Evolutionary conservation across 1,140 invertebrate genomes (phyloP).

Genomic region (Tetragnatha versicolor): DNA sequence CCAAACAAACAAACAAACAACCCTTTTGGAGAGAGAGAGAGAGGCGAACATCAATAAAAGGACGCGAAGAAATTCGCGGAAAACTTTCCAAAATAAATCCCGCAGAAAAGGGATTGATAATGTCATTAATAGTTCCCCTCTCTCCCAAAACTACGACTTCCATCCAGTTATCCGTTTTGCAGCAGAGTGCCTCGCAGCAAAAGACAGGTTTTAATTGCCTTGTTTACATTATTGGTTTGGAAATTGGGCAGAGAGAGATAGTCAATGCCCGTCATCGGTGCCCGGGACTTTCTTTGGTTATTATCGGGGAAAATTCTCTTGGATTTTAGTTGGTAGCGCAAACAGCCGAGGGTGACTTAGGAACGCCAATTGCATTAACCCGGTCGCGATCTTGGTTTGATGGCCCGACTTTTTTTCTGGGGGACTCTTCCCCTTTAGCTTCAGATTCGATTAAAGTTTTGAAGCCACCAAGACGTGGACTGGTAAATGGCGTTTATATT

Average conservation of each 20-base stretch:
- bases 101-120: conserved; percentile 25
- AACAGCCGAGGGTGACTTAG: conserved; percentile 42
- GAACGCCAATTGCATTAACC: conserved; percentile 40
- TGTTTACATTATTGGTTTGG: conserved; percentile 55
- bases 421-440: background rate
- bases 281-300: conserved; percentile 44
- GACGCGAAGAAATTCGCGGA: too few species aligned
- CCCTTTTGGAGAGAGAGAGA: background rate
- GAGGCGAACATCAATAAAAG: too few species aligned
- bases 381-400: conserved; percentile 33
- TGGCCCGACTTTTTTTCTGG: conserved; percentile 1
- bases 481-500: conserved; percentile 26
- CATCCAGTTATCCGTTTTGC: conserved; percentile 5
- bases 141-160: background rate
- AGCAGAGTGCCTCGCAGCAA: conserved; percentile 39
- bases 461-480: background rate
- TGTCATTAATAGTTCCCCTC: conserved; percentile 45
- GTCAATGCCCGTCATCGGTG: conserved; percentile 25
- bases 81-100: conserved; percentile 28
- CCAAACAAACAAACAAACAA: too few species aligned
- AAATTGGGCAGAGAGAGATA: too few species aligned
- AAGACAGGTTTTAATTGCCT: conserved; percentile 50
- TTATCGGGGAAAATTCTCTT: conserved; percentile 48
- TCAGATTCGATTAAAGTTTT: conserved; percentile 49
- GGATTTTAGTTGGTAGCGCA: conserved; percentile 52